Evolutionary conservation across 2,113 vertebrate species (phyloP).

Genomic region (Periophthalmus modestus): DNA sequence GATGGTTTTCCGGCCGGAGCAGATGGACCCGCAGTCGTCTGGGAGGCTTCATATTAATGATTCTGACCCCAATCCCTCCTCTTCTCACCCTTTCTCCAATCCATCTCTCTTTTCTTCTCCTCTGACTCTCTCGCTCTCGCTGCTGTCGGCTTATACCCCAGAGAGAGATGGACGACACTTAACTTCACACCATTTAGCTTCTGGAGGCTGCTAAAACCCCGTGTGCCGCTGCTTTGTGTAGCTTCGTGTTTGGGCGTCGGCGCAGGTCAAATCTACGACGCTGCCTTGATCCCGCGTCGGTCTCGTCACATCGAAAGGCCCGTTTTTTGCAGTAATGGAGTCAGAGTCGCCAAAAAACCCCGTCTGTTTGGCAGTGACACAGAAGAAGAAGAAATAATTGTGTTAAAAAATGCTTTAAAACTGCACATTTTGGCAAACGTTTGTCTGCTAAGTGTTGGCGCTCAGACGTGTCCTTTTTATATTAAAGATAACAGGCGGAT

Average conservation of each 20-base stretch:
- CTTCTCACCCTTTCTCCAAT: constrained; percentile 59
- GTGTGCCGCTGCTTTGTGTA: constrained; percentile 44
- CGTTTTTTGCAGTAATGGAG: constrained; percentile 61
- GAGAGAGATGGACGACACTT: constrained; percentile 75
- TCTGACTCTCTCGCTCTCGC: constrained; percentile 55
- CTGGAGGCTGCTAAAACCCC: constrained; percentile 71
- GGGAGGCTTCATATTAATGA: constrained; percentile 75
- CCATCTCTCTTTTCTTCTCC: constrained; percentile 43
- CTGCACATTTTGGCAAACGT: neutral
- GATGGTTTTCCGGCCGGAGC: constrained; percentile 62
- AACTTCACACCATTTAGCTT: constrained; percentile 79
- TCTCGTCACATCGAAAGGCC: constrained; percentile 43
- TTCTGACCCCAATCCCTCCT: constrained; percentile 60
- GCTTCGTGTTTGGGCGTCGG: constrained; percentile 37
- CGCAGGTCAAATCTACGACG: constrained; percentile 71
- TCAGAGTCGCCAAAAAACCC: constrained; percentile 35
- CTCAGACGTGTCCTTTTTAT: neutral
- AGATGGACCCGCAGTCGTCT: constrained; percentile 71
- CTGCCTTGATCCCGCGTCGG: constrained; percentile 67
- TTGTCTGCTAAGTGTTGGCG: neutral
- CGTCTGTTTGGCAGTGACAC: neutral
- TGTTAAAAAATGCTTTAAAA: neutral
- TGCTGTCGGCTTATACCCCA: constrained; percentile 62
- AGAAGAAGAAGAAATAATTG: neutral
- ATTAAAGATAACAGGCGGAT: neutral